A percentile compares a stretch with the other conserved stretches of the same genome.
These are phyloP conservation scores for Pempheris klunzingeri DNA, from an alignment of 2,797 vertebrate species.

Conservation along the genomic window DNA sequence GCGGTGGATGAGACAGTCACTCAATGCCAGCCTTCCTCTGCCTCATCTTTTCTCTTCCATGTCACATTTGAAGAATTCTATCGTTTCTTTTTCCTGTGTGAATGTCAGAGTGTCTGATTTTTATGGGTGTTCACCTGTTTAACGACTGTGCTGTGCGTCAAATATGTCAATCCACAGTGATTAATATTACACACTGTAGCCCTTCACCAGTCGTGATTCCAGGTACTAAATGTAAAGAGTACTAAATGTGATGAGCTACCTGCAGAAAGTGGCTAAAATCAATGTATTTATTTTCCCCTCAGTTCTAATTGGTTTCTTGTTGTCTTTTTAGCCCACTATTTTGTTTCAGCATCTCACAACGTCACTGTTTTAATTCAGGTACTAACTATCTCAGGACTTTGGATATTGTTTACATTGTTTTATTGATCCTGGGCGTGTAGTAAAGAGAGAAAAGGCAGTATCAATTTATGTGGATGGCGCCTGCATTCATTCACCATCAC, in stretches of 20 bases:
- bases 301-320: background rate
- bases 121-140: slow-evolving; percentile 39
- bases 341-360: background rate
- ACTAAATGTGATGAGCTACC: background rate
- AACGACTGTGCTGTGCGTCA: slow-evolving; percentile 1
- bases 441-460: background rate
- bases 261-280: background rate
- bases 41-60: slow-evolving; percentile 18
- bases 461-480: background rate
- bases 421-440: no score
- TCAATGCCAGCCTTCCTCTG: slow-evolving; percentile 25
- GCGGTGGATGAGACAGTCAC: slow-evolving; percentile 50
- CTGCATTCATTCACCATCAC: background rate
- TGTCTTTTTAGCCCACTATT: background rate
- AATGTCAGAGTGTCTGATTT: slow-evolving; percentile 20
- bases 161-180: slow-evolving; percentile 19
- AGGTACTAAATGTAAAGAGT: background rate
- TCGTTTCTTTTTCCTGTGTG: background rate
- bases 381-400: background rate
- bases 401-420: no score
- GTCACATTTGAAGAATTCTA: slow-evolving; percentile 34
- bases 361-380: background rate
- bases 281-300: background rate
- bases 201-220: background rate
- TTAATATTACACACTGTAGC: background rate